Conservation (phyloP, 2,113 vertebrate genomes). For the Centropus unirufus region DNA sequence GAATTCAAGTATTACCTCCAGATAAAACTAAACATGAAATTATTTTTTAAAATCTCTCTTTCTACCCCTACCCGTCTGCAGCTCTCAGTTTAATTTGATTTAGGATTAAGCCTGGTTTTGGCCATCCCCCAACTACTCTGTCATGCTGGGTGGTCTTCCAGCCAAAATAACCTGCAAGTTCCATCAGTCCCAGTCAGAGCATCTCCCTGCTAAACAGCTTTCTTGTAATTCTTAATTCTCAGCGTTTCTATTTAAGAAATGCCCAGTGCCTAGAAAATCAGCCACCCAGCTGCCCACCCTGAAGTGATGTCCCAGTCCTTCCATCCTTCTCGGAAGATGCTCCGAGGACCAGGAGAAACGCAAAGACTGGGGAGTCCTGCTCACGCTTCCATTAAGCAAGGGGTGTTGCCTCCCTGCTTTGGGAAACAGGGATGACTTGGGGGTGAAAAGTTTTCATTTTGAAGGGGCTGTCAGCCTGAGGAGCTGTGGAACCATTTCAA, state of each 20-base stretch:
- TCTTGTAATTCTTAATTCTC: background rate
- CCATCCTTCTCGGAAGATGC: background rate
- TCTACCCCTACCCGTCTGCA: fast-evolving
- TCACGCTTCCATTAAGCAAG: background rate
- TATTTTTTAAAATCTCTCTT: background rate
- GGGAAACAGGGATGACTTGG: background rate
- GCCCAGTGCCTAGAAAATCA: background rate
- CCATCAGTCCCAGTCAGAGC: background rate
- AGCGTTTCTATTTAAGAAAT: background rate
- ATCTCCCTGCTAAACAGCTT: fast-evolving
- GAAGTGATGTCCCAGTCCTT: background rate
- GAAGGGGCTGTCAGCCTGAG: constrained; percentile 36
- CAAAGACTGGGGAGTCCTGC: background rate
- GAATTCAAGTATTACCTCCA: background rate
- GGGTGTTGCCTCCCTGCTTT: constrained; percentile 16
- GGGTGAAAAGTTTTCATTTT: constrained; percentile 35
- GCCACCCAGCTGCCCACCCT: background rate
- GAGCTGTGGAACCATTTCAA: constrained; percentile 45
- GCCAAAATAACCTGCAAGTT: background rate
- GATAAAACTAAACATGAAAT: background rate
- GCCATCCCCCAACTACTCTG: background rate
- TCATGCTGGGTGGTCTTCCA: background rate
- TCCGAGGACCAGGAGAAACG: background rate
- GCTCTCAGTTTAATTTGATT: background rate
- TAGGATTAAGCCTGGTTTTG: background rate